These are phyloP conservation scores for Resseliella maxima DNA, from an alignment of 2,888 invertebrate species.

Conservation along the genomic window DNA sequence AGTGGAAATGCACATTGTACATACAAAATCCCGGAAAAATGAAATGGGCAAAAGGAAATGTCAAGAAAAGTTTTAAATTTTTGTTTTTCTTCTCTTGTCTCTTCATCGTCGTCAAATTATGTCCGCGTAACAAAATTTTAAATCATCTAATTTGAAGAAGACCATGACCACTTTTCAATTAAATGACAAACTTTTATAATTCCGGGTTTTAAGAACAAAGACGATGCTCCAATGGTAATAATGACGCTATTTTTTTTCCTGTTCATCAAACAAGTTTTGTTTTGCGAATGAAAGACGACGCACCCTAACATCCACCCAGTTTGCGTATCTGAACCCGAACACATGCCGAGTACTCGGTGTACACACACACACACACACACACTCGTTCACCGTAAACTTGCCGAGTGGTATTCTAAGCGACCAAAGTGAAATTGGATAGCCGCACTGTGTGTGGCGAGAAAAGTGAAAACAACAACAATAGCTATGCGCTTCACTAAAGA, in stretches of 20 bases:
- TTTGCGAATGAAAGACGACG: not conserved
- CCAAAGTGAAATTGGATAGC: slow-evolving; percentile 55
- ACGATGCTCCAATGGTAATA: not conserved
- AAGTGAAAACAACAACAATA: slow-evolving; percentile 42
- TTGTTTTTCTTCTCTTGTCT: no score
- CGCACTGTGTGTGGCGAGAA: slow-evolving; percentile 32
- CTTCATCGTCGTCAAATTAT: no score
- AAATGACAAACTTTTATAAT: slow-evolving; percentile 18
- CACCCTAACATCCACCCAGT: not conserved
- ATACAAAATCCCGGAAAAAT: no score
- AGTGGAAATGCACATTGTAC: no score
- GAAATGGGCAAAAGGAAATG: no score
- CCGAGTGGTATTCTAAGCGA: slow-evolving; percentile 24
- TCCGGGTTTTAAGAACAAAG: not conserved
- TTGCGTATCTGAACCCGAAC: not conserved
- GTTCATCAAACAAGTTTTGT: not conserved
- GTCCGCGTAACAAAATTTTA: not conserved
- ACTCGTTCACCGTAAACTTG: slow-evolving; percentile 11
- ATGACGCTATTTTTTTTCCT: not conserved
- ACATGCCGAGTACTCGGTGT: not conserved
- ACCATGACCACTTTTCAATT: not conserved
- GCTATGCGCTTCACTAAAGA: not conserved
- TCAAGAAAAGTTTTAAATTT: no score
- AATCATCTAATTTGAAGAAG: not conserved
- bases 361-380: not conserved